A percentile compares a stretch with the other conserved stretches of the same genome.
phyloP scores from a whole-genome alignment of 2,113 vertebrate species.

The Pantherophis guttatus region DNA sequence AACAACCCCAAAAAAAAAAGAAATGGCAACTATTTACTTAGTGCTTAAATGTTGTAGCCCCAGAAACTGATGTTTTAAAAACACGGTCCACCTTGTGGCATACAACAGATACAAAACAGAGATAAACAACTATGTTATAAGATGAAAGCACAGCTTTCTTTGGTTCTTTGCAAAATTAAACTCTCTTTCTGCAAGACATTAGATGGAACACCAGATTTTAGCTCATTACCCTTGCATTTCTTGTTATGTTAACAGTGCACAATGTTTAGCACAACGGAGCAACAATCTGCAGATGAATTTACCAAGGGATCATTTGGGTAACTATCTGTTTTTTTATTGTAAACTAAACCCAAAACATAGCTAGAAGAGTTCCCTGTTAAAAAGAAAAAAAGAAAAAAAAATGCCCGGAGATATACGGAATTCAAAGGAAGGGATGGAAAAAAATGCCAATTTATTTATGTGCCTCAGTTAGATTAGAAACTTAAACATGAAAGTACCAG shows the following conservation, averaged over 20 bases:
- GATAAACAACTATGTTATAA: background rate
- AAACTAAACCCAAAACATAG: background rate
- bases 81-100: background rate
- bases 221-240: background rate
- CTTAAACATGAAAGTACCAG: background rate
- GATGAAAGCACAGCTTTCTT: background rate
- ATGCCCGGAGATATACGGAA: background rate
- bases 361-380: background rate
- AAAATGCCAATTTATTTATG: background rate
- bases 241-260: background rate
- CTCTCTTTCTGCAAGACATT: background rate
- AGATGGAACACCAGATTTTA: background rate
- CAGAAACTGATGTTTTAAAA: background rate
- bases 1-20: too few species aligned
- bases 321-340: background rate
- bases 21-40: background rate
- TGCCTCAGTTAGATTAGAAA: background rate
- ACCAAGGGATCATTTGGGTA: background rate
- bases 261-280: background rate
- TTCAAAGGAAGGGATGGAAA: background rate
- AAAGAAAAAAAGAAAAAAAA: background rate
- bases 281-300: background rate
- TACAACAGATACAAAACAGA: background rate
- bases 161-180: background rate
- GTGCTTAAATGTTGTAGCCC: background rate